Evolutionary conservation across 1,140 invertebrate species (phyloP).

Genomic region (Atta texana): DNA sequence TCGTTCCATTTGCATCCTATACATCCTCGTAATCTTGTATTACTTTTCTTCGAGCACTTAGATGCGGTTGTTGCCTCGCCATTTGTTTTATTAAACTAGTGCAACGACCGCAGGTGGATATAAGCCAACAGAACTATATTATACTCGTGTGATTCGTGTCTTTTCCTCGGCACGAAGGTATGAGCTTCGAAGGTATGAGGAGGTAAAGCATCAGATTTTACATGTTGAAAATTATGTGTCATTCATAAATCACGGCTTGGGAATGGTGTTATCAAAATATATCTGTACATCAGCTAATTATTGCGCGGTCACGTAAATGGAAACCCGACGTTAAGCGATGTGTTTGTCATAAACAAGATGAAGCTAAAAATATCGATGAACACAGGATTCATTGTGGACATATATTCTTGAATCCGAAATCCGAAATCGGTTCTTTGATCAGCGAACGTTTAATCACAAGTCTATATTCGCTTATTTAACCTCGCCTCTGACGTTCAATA

Average conservation of each 20-base stretch:
- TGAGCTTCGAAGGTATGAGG: background rate
- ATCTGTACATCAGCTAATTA: conserved; percentile 23
- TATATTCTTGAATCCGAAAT: conserved; percentile 16
- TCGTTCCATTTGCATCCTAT: background rate
- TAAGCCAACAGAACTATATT: conserved; percentile 2
- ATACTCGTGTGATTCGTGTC: background rate
- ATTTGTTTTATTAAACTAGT: conserved; percentile 36
- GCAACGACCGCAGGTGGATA: background rate
- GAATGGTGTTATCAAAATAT: conserved; percentile 51
- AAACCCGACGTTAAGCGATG: conserved; percentile 17
- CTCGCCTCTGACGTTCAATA: background rate
- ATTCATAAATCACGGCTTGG: conserved; percentile 17
- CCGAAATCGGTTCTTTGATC: background rate
- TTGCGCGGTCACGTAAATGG: conserved; percentile 39
- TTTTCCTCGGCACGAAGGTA: background rate
- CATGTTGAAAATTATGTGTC: conserved; percentile 29
- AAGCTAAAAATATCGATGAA: background rate
- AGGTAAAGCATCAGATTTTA: background rate
- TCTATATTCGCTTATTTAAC: conserved; percentile 23
- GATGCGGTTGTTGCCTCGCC: background rate
- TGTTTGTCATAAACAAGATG: conserved; percentile 22
- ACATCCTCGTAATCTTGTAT: conserved; percentile 21
- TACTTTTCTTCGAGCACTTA: conserved; percentile 26
- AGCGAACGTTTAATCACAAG: conserved; percentile 1
- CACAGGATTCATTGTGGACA: background rate